Evolutionary conservation across 1,140 invertebrate species (phyloP), one percentile per base, ranked within the genome.

Genomic region (Brachionus calyciflorus): DNA sequence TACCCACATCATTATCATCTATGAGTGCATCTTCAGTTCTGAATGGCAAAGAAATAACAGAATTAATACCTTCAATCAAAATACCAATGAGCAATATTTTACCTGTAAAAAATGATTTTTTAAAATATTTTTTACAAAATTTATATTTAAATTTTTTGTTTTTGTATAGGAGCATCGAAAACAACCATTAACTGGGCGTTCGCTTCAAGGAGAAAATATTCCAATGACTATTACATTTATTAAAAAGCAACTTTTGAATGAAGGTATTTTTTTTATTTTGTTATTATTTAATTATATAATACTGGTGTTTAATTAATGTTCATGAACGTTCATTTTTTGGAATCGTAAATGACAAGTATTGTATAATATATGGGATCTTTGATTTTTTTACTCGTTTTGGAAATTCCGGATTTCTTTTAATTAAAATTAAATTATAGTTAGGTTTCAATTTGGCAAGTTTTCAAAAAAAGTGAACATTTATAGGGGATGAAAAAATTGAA

Each of bases 221-320:
- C 86, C 85, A 12, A 89, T 90, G 79, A 89, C 89, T 0, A 80
- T 90, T 0, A 89, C 88, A 78, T 81, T 90, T n/a, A 85, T 86
- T 80, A 85, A 89, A 33, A 78, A 79, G 30, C 65, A 77, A 9
- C 46, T 73, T 2, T 21, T 40, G 69, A 46, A 40, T 53, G 60
- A 78, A 26, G 44, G 57, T 60, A 55, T 28, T 12, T 40, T 63
- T 10, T 41, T 63, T 21, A 17, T 51, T 51, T 3, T 51, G 12
- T 17, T 51, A n/a, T n/a, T n/a, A n/a, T n/a, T n/a, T n/a, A n/a
- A n/a, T n/a, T n/a, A n/a, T n/a, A n/a, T n/a, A n/a, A n/a, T n/a
- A n/a, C n/a, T n/a, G n/a, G n/a, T n/a, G n/a, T n/a, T n/a, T n/a
- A n/a, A n/a, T n/a, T n/a, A n/a, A n/a, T n/a, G n/a, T n/a, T n/a